Base-by-base conservation (phyloP, 2,113 vertebrate species). In the Acrocephalus arundinaceus region DNA sequence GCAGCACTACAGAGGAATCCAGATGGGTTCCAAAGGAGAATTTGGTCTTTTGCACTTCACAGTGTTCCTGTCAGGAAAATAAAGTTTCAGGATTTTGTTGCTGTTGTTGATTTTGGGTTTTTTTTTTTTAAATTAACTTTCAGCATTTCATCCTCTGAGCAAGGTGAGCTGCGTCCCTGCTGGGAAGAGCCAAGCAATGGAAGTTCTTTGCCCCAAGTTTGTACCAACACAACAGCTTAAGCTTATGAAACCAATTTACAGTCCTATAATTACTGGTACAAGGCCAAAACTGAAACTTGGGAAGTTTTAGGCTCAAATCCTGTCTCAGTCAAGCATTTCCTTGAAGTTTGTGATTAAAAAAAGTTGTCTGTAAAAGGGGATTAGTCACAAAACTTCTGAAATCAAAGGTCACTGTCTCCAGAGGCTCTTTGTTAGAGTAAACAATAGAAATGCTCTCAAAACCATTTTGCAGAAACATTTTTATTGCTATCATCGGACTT, bases 331-430 rank as follows among this genome's bases (percentile, higher is more conserved):
- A 31, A 94, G 86, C 89, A 95, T 93, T 94, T 78, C 87, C 90
- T 94, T 97, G 95, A 97, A 97, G 95, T 96, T 94, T 87, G 92
- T 82, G 87, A 96, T 79, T 83, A 97, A 92, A 97, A 97, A 91
- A 73, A 94, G 59, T 41, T 80, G 86, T 92, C 87, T 92, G 91
- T 70, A 70, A 90, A 89, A 74, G 7, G 10, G 68, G 89, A 93
- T 95, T 97, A 95, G 93, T 91, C 90, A 85, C 15, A 52, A 86
- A 95, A 94, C 90, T 96, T 89, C 90, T 87, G 91, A 96, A 92
- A 87, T 75, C 51, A 93, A 88, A 94, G 93, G 92, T 85, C 79
- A 22, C 6, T 19, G 35, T 74, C 49, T 92, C 2, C 48, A 76
- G 82, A 87, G 73, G 31, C 27, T 27, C 51, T 54, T n/a, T 78